These are phyloP conservation scores for Synanthedon myopaeformis DNA, from an alignment of 2,888 invertebrate genomes.

Conservation along the genomic window DNA sequence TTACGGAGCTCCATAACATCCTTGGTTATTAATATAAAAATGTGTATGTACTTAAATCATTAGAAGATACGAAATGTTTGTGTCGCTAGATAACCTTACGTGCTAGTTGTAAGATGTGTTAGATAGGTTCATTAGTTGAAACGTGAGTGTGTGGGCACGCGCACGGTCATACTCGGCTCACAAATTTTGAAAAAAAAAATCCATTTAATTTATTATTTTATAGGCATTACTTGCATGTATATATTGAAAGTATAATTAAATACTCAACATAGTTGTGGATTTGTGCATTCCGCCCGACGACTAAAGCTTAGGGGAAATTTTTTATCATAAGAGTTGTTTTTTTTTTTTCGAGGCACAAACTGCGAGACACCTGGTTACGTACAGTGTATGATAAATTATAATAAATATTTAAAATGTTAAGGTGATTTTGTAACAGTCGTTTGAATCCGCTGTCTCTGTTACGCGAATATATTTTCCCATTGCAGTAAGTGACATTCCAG, in stretches of 20 bases:
- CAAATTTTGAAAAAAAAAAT: slow-evolving; percentile 40
- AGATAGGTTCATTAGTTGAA: slow-evolving; percentile 25
- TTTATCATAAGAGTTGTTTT: slow-evolving; percentile 50
- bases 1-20: too few species aligned
- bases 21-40: not conserved
- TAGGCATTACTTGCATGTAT: slow-evolving; percentile 63
- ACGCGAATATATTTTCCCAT: slow-evolving; percentile 51
- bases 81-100: slow-evolving; percentile 40
- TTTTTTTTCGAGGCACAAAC: slow-evolving; percentile 38
- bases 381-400: slow-evolving; percentile 21
- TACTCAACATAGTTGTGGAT: slow-evolving; percentile 71
- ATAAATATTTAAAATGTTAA: slow-evolving; percentile 19
- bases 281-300: slow-evolving; percentile 72
- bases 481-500: slow-evolving; percentile 66
- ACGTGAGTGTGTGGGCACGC: slow-evolving; percentile 42
- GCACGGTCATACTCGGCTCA: slow-evolving; percentile 44
- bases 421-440: slow-evolving; percentile 35
- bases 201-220: slow-evolving; percentile 52
- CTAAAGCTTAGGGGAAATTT: slow-evolving; percentile 63
- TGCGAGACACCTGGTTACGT: slow-evolving; percentile 33
- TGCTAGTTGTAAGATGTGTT: slow-evolving; percentile 38
- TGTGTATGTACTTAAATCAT: slow-evolving; percentile 45
- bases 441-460: slow-evolving; percentile 20
- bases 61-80: slow-evolving; percentile 43
- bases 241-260: slow-evolving; percentile 49